Conservation (phyloP, 1,140 invertebrate species). For the Drosophila triauraria region DNA sequence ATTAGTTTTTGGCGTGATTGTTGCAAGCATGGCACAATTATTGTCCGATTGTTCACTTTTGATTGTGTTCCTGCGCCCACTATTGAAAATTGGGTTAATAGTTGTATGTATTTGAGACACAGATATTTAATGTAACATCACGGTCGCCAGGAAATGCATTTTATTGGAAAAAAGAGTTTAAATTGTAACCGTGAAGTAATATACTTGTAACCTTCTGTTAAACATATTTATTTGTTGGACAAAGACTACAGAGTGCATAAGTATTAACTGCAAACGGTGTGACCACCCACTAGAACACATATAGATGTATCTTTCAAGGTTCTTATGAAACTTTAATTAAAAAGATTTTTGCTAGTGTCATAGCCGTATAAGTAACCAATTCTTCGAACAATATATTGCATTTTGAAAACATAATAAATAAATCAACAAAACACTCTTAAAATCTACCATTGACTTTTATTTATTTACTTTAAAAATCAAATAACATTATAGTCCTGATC, state of each 20-base stretch:
- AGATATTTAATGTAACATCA: neutral
- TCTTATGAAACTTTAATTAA: too few relatives aligned
- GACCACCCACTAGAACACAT: too few relatives aligned
- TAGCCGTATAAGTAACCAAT: neutral
- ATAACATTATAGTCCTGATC: too few relatives aligned
- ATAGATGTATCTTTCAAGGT: too few relatives aligned
- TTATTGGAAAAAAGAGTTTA: too few relatives aligned
- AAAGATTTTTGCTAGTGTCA: too few relatives aligned
- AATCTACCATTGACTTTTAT: neutral
- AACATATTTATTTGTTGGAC: too few relatives aligned
- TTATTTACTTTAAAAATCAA: too few relatives aligned
- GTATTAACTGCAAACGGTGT: too few relatives aligned
- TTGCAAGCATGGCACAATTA: constrained; percentile 34
- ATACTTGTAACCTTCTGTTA: too few relatives aligned
- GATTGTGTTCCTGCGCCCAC: neutral
- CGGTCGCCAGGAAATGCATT: neutral
- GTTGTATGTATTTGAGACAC: neutral
- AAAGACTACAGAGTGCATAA: too few relatives aligned
- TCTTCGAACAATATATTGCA: neutral
- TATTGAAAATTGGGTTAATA: constrained; percentile 42
- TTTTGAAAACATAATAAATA: neutral
- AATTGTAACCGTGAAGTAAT: neutral
- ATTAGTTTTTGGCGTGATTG: constrained; percentile 69
- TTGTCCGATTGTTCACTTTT: constrained; percentile 18
- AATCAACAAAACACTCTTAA: neutral